These are phyloP conservation scores for Haliclona indistincta DNA, from an alignment of 37 sponge, comb jelly and placozoan species.

Conservation along the genomic window DNA sequence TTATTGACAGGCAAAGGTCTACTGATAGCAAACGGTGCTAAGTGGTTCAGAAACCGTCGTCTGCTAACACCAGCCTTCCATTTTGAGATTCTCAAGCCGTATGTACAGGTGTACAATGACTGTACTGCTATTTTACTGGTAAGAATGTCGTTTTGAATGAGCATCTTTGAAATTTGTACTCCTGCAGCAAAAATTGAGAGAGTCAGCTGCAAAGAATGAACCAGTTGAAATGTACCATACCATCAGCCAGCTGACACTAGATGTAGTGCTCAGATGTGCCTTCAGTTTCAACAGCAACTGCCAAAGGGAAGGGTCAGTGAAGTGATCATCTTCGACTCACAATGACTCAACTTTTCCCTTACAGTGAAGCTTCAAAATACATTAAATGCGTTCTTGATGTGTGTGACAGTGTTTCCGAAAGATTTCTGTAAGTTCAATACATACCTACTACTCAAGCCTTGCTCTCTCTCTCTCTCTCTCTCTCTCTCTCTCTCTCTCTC, in stretches of 20 bases:
- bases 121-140: conserved; percentile 32
- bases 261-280: conserved; percentile 48
- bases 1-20: conserved; percentile 66
- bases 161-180: too few species aligned
- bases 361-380: not conserved
- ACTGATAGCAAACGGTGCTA: conserved; percentile 62
- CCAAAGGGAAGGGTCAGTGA: conserved; percentile 3
- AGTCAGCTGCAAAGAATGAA: conserved; percentile 18
- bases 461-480: too few species aligned
- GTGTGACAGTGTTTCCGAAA: too few species aligned
- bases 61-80: conserved; percentile 89
- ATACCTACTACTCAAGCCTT: too few species aligned
- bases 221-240: conserved; percentile 25
- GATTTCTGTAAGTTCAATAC: too few species aligned
- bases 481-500: too few species aligned
- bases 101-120: conserved; percentile 53
- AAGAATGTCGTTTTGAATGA: too few species aligned
- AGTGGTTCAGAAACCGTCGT: conserved; percentile 74
- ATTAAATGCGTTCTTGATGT: too few species aligned
- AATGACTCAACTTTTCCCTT: not conserved
- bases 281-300: conserved; percentile 53
- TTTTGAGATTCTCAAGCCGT: conserved; percentile 79
- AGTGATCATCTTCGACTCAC: not conserved
- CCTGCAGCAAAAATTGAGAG: too few species aligned
- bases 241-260: conserved; percentile 30